phyloP scores from a whole-genome alignment of 2,888 invertebrate genomes.

The Ormia ochracea region DNA sequence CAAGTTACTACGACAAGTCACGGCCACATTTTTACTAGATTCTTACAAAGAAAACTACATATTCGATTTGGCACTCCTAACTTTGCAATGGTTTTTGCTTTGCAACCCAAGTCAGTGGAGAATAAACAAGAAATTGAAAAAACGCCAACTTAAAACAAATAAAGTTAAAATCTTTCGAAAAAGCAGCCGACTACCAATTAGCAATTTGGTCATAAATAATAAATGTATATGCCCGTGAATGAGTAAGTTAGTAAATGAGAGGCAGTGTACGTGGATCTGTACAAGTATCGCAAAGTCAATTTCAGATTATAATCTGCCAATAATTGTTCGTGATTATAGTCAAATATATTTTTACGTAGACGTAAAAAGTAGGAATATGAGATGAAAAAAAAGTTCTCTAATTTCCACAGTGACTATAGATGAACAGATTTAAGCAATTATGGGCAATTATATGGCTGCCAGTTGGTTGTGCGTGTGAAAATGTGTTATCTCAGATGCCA shows the following conservation, averaged over 20 bases:
- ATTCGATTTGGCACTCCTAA: neutral
- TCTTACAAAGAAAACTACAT: neutral
- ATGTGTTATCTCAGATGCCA: neutral
- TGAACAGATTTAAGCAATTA: constrained; percentile 45
- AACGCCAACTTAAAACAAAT: constrained; percentile 12
- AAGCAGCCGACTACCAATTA: constrained; percentile 19
- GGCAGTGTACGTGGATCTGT: neutral
- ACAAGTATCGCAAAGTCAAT: constrained; percentile 14
- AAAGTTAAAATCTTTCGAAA: neutral
- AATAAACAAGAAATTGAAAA: constrained; percentile 21
- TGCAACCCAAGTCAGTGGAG: neutral
- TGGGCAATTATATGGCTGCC: constrained; percentile 14
- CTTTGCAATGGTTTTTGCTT: neutral
- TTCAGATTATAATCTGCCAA: constrained; percentile 52
- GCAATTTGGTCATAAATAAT: constrained; percentile 50
- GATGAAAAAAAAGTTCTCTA: constrained; percentile 15
- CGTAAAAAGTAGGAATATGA: constrained; percentile 2
- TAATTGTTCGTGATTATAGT: constrained; percentile 48
- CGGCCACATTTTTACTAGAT: neutral
- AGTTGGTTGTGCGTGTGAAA: neutral
- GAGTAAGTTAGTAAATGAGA: neutral
- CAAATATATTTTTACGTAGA: constrained; percentile 49
- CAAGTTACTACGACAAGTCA: too few species aligned
- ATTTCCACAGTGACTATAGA: constrained; percentile 35
- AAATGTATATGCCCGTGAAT: neutral